Percentiles rank a stretch among this genome's conserved stretches.
These are phyloP conservation scores for Morpho achilles DNA, from an alignment of 2,888 invertebrate genomes.

Conservation along the genomic window DNA sequence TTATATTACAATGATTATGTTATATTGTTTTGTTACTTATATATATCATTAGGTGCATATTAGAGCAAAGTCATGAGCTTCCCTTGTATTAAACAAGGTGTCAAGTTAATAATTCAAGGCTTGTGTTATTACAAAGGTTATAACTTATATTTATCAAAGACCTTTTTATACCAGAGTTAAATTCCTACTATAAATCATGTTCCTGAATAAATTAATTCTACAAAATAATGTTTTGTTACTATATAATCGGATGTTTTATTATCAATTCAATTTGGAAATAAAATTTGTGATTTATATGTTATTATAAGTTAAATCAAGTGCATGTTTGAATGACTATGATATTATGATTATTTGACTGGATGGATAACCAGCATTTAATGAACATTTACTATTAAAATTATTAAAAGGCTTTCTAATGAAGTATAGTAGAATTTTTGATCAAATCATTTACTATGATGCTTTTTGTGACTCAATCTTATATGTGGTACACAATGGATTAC, in stretches of 20 bases:
- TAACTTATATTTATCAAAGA: slow-evolving; percentile 1
- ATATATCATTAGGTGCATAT: slow-evolving; percentile 10
- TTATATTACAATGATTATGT: slow-evolving; percentile 11
- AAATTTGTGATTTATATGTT: neutral
- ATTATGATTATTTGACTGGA: slow-evolving; percentile 52
- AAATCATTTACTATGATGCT: slow-evolving; percentile 71
- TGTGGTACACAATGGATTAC: slow-evolving; percentile 59
- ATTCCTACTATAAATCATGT: slow-evolving; percentile 9
- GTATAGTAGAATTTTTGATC: slow-evolving; percentile 73
- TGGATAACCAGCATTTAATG: slow-evolving; percentile 69
- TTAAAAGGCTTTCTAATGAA: slow-evolving; percentile 70
- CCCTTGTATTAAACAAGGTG: slow-evolving; percentile 2
- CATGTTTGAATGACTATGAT: slow-evolving; percentile 54
- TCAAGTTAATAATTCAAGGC: slow-evolving; percentile 6
- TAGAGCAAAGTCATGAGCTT: slow-evolving; percentile 11
- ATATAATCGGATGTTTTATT: slow-evolving; percentile 35
- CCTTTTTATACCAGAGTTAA: neutral
- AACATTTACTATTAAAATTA: slow-evolving; percentile 69
- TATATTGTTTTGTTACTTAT: slow-evolving; percentile 13
- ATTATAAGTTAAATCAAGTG: slow-evolving; percentile 42
- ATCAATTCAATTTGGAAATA: slow-evolving; percentile 4
- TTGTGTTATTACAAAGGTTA: slow-evolving; percentile 1
- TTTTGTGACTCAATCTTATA: slow-evolving; percentile 66
- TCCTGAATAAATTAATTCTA: slow-evolving; percentile 13
- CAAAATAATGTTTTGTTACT: slow-evolving; percentile 13